Base-by-base conservation (phyloP, 2,113 vertebrate genomes). In the Hemichromis elongatus region DNA sequence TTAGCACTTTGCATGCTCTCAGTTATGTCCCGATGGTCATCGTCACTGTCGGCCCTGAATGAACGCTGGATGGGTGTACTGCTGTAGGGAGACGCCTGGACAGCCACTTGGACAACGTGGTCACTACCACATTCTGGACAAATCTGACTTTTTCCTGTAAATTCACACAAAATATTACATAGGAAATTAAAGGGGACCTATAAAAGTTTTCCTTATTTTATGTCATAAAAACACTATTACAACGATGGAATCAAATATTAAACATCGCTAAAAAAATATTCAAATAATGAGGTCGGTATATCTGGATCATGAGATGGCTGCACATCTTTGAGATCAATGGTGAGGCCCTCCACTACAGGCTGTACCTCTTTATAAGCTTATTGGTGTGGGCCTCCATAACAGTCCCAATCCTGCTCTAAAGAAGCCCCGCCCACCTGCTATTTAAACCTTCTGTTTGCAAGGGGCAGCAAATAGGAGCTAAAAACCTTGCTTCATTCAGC, bases 91-190 rank as follows among this genome's bases (percentile, higher is more conserved):
- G 83, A 12, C 0, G 86, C 52, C 24, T 92, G 91, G 88, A 83
- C 40, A 9, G 96, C 93, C 79, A 98, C 92, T 89, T 99, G 95
- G 66, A 99, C 95, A 84, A 99, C 97, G 2, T 98, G 98, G 88
- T 97, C 96, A 78, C 98, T 98, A 2, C 96, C 96, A 92, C 98
- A 99, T 83, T 93, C 93, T 21, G 97, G 97, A 95, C 99, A 99
- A 87, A 92, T 50, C 3, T 92, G 53, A 21, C 79, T 24, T 5
- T 87, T 90, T 56, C 80, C 95, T 96, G 45, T 75, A 50, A 75
- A 75, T 26, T 50, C 33, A 9, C 26, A 66, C 45, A 53, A 55
- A 47, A 6, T 13, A 45, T 24, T 4, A 63, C 18, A 37, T 19
- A 50, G 2, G 11, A 50, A 9, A 9, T 53, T 21, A 53, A 50